Evolutionary conservation across 1,140 invertebrate genomes (phyloP).

Genomic region (Ooceraea biroi): DNA sequence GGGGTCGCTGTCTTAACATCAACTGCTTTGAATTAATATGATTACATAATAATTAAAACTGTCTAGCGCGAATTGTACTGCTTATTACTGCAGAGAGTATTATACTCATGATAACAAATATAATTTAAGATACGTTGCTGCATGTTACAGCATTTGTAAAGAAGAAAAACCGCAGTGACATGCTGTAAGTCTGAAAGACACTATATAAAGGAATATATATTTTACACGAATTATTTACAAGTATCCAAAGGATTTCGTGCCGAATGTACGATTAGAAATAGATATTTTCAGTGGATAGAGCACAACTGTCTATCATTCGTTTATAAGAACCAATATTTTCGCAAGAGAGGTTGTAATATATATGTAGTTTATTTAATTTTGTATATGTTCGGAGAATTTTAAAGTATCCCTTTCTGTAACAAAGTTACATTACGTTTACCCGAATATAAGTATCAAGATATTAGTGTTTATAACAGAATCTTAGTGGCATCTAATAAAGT

Average conservation of each 20-base stretch:
- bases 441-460: conserved; percentile 60
- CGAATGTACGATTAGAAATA: conserved; percentile 46
- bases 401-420: conserved; percentile 60
- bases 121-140: background rate
- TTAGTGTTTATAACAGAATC: conserved; percentile 62
- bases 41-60: conserved; percentile 27
- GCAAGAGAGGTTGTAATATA: conserved; percentile 68
- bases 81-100: conserved; percentile 14
- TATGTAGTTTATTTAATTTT: conserved; percentile 76
- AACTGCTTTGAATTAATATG: conserved; percentile 93
- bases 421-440: conserved; percentile 66
- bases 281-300: conserved; percentile 23
- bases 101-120: background rate
- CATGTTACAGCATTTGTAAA: conserved; percentile 45
- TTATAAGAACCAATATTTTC: conserved; percentile 45
- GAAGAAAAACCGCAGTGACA: conserved; percentile 21
- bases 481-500: conserved; percentile 72
- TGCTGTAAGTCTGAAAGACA: conserved; percentile 10
- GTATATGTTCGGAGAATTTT: conserved; percentile 62
- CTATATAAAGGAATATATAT: conserved; percentile 61
- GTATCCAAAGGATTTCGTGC: conserved; percentile 43
- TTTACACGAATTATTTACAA: conserved; percentile 54
- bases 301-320: conserved; percentile 58
- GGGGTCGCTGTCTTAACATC: conserved; percentile 98
- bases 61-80: conserved; percentile 39